Percentiles rank a stretch among this genome's conserved stretches.
These are phyloP conservation scores for Sylvia atricapilla DNA, from an alignment of 2,113 vertebrate species.

Conservation along the genomic window DNA sequence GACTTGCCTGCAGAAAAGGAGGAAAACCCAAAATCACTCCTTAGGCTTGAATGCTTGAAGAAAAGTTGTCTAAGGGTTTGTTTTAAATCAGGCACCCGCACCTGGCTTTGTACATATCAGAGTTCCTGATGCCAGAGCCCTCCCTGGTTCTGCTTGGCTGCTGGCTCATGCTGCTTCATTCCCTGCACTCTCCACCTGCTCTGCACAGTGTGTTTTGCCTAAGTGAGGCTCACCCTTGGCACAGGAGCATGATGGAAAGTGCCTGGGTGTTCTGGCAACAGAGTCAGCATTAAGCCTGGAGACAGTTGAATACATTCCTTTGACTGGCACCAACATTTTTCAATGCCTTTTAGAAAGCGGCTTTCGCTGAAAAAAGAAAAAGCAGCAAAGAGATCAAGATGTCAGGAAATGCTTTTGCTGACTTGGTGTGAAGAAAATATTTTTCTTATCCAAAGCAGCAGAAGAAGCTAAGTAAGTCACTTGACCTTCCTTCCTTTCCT, in stretches of 20 bases:
- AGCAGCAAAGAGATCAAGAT: background rate
- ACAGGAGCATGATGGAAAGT: background rate
- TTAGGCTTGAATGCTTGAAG: background rate
- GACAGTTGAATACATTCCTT: background rate
- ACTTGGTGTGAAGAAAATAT: slow-evolving; percentile 27
- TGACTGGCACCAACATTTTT: background rate
- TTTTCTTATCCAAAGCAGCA: slow-evolving; percentile 14
- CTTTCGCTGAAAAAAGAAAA: background rate
- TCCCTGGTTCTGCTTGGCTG: background rate
- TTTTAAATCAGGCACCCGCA: background rate
- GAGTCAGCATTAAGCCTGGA: background rate
- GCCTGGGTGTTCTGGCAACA: background rate
- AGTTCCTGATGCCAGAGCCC: background rate
- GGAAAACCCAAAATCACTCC: background rate
- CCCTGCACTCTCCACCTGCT: background rate
- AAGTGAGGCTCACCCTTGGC: background rate
- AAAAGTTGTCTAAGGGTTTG: background rate
- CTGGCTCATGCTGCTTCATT: background rate
- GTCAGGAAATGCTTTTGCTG: slow-evolving; percentile 60
- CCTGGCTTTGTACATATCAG: background rate
- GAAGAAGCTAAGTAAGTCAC: slow-evolving; percentile 47
- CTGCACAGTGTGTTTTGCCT: background rate
- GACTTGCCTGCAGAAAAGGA: background rate
- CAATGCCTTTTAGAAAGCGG: background rate
- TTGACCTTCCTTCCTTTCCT: slow-evolving; percentile 56